These are phyloP conservation scores for Drosophila fulvimacula DNA, from an alignment of 2,888 invertebrate species.

Conservation along the genomic window DNA sequence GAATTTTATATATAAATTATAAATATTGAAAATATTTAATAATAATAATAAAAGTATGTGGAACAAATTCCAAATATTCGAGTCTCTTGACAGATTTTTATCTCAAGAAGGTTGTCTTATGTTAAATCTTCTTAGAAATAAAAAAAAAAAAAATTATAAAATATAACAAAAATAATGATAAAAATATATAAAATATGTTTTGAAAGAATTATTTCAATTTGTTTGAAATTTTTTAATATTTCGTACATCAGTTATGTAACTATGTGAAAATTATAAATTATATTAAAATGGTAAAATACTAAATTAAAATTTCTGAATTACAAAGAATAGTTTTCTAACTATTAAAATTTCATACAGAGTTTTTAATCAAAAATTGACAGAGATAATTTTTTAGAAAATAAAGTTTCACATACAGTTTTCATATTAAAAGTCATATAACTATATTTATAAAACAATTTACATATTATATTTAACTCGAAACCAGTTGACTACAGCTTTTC, in stretches of 20 bases:
- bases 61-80: no score
- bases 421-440: background rate
- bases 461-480: background rate
- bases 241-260: background rate
- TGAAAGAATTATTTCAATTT: background rate
- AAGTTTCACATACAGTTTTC: background rate
- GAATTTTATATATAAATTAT: no score
- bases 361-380: background rate
- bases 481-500: background rate
- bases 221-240: background rate
- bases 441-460: background rate
- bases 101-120: no score
- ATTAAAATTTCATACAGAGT: background rate
- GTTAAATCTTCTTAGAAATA: no score
- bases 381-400: background rate
- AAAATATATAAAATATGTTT: no score
- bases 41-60: no score
- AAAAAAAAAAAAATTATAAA: background rate
- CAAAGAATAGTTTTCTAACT: background rate
- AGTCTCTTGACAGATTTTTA: no score
- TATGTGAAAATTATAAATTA: background rate
- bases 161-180: no score
- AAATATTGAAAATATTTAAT: no score
- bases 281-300: background rate
- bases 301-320: background rate